phyloP scores from a whole-genome alignment of 2,797 vertebrate species.

The Onychomys leucogaster region DNA sequence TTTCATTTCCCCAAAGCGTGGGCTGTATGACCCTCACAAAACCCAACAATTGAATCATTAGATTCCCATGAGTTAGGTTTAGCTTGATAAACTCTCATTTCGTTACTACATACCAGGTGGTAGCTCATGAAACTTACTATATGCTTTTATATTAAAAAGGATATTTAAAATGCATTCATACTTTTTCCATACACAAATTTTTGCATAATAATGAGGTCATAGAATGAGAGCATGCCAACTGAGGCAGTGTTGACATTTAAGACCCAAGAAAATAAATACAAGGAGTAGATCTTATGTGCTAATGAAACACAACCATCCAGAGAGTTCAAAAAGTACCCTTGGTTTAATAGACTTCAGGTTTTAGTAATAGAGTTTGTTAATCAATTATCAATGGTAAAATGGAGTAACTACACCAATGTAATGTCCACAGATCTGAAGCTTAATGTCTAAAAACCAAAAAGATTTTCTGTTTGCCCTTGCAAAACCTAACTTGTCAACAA shows the following conservation, averaged over 20 bases:
- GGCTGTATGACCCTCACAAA: neutral
- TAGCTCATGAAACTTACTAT: constrained; percentile 26
- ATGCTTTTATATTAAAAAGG: neutral
- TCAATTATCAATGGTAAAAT: neutral
- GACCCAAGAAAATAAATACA: constrained; percentile 25
- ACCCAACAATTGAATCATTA: neutral
- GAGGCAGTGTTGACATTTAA: constrained; percentile 46
- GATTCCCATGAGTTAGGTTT: neutral
- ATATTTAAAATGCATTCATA: neutral
- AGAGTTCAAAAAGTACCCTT: neutral
- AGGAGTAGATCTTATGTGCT: neutral
- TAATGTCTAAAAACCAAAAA: neutral
- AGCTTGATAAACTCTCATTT: constrained; percentile 17
- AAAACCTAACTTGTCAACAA: neutral
- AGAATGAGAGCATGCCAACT: neutral
- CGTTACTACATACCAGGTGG: neutral
- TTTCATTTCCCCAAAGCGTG: neutral
- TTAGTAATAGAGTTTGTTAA: neutral
- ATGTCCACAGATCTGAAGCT: neutral
- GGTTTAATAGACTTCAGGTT: constrained; percentile 16
- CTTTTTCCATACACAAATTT: constrained; percentile 9
- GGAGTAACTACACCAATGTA: neutral
- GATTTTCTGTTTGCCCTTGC: neutral
- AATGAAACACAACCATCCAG: neutral
- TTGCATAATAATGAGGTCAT: neutral